Base-by-base conservation (phyloP, 2,113 vertebrate species). In the Hydrolagus affinis region DNA sequence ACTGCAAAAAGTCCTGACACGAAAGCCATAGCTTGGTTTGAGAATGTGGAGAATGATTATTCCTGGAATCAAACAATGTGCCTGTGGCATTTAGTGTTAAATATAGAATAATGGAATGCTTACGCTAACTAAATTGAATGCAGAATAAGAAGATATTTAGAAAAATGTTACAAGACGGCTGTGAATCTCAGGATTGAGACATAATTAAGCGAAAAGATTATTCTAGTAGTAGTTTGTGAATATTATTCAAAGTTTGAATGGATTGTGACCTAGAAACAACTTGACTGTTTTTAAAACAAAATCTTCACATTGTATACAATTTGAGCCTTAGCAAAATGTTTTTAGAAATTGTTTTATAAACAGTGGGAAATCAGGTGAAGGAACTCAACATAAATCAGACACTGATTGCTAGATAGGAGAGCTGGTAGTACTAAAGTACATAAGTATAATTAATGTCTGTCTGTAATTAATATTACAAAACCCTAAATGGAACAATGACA, bases 1-100 rank as follows among this genome's bases (percentile, higher is more conserved):
- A 91, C 87, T 74, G 86, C 86, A 62, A 28, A 72, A 30, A 72
- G 70, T 23, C 28, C 70, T 72, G 70, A 72, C 70, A 28, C 28
- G 32, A 73, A 73, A 30, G 14, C 23, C 28, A 32, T 9, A 32
- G 71, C 28, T 73, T 30, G 28, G 71, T 73, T 71, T n/a, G 70
- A 71, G 70, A 71, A 73, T 73, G 3, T 73, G 30, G 30, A 28
- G 25, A 73, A 32, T 73, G 71, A 73, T 73, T 73, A 32, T 32
- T 73, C 28, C 14, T 73, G 28, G 71, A 73, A 32, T 73, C 71
- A 73, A 73, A 73, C 28, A 69, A 21, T 73, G 71, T 73, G 23
- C 28, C n/a, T 72, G 71, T 73, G 32, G 11, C 28, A 73, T 44
- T 73, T 73, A 25, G 28, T 21, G 70, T 72, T 69, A 69, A 69